Evolutionary conservation across 2,888 invertebrate species (phyloP).

Genomic region (Ischnura elegans): DNA sequence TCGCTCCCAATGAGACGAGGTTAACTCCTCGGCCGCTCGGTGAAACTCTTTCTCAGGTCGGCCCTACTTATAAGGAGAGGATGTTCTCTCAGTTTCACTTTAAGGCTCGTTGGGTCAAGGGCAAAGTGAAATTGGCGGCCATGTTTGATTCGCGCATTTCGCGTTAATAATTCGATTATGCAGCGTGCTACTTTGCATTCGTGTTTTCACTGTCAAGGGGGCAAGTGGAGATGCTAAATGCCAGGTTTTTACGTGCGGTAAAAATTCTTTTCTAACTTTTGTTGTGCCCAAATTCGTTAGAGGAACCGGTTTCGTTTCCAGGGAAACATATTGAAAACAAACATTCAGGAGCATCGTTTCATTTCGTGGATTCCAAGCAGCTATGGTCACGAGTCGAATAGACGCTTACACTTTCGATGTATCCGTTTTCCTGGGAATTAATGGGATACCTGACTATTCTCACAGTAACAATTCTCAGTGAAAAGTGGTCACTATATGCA

Average conservation of each 20-base stretch:
- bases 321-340: neutral
- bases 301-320: neutral
- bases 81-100: conserved; percentile 24
- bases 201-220: neutral
- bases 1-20: neutral
- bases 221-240: neutral
- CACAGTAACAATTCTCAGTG: no score
- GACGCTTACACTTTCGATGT: neutral
- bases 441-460: no score
- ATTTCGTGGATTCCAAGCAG: neutral
- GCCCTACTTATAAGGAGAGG: conserved; percentile 4
- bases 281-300: neutral
- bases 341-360: neutral
- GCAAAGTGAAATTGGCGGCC: conserved; percentile 23
- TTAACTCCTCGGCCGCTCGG: neutral
- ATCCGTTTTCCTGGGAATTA: neutral
- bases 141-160: neutral
- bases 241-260: neutral
- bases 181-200: neutral
- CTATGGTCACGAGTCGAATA: neutral
- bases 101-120: conserved; percentile 30
- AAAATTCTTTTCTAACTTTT: neutral
- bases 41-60: neutral
- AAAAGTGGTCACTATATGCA: no score
- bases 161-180: conserved; percentile 4